phyloP scores from a whole-genome alignment of 2,797 vertebrate genomes.

The Vipera latastei region DNA sequence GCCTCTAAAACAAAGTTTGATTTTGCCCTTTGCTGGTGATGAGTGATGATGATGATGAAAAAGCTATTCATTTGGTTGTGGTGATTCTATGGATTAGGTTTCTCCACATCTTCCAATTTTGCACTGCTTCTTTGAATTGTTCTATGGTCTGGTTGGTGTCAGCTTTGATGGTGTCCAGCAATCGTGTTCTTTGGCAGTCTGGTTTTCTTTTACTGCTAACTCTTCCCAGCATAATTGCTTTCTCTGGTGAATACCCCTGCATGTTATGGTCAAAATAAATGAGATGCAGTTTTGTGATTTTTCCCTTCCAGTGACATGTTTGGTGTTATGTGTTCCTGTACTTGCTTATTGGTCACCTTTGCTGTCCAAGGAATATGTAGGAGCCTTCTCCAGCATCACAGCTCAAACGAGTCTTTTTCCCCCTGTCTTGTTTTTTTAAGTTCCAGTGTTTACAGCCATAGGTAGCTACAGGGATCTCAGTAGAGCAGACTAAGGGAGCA shows the following conservation, averaged over 20 bases:
- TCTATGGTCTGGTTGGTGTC: not conserved
- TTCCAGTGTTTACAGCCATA: not conserved
- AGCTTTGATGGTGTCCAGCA: not conserved
- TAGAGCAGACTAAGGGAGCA: not conserved
- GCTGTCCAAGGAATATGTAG: not conserved
- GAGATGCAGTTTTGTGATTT: not conserved
- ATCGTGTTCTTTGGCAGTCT: not conserved
- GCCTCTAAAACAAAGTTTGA: not conserved
- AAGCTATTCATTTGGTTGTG: not conserved
- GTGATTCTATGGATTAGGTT: not conserved
- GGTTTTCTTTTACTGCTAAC: not conserved
- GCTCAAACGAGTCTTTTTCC: accelerated
- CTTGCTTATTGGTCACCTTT: not conserved
- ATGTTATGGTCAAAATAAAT: not conserved
- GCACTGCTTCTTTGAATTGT: not conserved
- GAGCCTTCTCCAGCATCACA: not conserved
- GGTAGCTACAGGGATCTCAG: too few species aligned
- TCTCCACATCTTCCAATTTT: not conserved
- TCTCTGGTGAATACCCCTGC: not conserved
- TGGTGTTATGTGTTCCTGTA: not conserved
- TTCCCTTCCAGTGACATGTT: not conserved
- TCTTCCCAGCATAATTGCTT: not conserved
- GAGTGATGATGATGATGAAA: not conserved
- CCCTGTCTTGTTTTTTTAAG: not conserved
- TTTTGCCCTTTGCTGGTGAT: not conserved